Evolutionary conservation across 2,797 vertebrate species (phyloP), one percentile per base, ranked within the genome.

Genomic region (Denticeps clupeoides): DNA sequence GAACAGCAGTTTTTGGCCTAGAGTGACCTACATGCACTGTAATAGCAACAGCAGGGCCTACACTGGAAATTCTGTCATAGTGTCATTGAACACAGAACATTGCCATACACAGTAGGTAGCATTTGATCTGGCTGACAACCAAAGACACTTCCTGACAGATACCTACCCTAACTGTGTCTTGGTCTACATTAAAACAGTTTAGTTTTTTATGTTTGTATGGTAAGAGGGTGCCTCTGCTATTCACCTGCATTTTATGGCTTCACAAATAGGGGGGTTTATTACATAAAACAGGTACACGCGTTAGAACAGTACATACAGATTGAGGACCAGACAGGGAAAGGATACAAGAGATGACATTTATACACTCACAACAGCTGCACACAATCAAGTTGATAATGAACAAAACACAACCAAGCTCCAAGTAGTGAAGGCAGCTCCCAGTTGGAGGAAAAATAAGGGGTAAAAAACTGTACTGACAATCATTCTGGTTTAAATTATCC

Each of bases 401-500:
- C n/a, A n/a, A 40, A 7, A 23, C 25, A 12, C 19, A 7, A 22
- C 25, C 25, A 16, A 7, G 19, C 28, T 5, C 4, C 18, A 50
- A n/a, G 15, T 18, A 19, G 15, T 5, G 7, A 23, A 25, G 3
- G 7, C 8, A 22, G 22, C 28, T n/a, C 29, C 26, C 8, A 15
- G 21, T n/a, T 11, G 19, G 50, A 49, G 41, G 29, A 52, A 45
- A 65, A 25, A 53, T 58, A 51, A 47, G 52, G 44, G 21, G 58
- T 41, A 33, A 61, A 54, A 48, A 40, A 56, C 49, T 21, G 38
- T 35, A 45, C 50, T 65, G 63, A 71, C 58, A 53, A 64, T 32
- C 48, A 26, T 52, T 63, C 58, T 67, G 65, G 58, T 67, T 66
- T 47, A 41, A 62, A 53, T 67, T 61, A 58, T 70, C 68, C 63